Evolutionary conservation across 2,113 vertebrate species (phyloP), one percentile per base, ranked within the genome.

Genomic region (Pterocles burchelli): DNA sequence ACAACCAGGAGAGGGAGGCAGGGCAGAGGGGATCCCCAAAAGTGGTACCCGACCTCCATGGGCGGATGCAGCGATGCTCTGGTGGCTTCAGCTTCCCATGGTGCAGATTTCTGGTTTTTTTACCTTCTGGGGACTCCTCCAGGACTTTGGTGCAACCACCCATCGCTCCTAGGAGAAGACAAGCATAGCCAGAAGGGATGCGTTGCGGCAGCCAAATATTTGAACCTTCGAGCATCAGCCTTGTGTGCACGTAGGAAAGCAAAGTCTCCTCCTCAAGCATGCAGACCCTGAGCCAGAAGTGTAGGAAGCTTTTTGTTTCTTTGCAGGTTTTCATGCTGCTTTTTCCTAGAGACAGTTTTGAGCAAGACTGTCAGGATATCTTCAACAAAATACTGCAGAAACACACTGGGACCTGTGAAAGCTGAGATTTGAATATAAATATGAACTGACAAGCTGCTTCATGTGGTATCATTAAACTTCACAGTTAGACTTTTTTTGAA

Each of bases 381-480:
- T 97, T 74, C 93, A 84, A 89, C 86, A 38, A 79, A 96, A 94
- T 54, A 87, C 90, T 84, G 85, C 89, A 94, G 96, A 87, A 95
- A 96, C 94, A 96, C 96, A 62, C 9, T 76, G 90, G 94, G 94
- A 98, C 61, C 96, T 97, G 96, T 95, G 94, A 97, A 94, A 91
- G 73, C 82, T 92, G 76, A 66, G 91, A 94, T 94, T 94, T 94
- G 91, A 97, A 97, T 85, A 97, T 97, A 98, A 97, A 98, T 97
- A 97, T 38, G 81, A 97, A 88, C 95, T 98, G 97, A 97, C 97
- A 98, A 94, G 94, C 96, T 98, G 96, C 95, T 97, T 97, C 93
- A 83, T 97, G 95, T 92, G 95, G 96, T 97, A 96, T 97, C 97
- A 98, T 97, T 98, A 97, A 97, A 97, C 97, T 98, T 97, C 96